phyloP scores from a whole-genome alignment of 1,140 invertebrate species.

The Acromyrmex heyeri region DNA sequence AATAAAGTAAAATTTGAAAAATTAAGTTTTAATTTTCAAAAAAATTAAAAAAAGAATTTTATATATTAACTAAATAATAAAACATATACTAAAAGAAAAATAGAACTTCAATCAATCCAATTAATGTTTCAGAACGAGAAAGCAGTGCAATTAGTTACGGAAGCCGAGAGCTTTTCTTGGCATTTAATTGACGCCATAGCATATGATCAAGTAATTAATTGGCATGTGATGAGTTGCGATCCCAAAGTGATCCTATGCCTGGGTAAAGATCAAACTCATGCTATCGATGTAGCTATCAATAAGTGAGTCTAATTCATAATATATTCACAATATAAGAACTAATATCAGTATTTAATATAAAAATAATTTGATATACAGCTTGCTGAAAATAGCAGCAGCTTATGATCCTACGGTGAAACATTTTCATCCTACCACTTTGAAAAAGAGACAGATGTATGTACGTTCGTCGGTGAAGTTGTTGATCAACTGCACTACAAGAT shows the following conservation, averaged over 20 bases:
- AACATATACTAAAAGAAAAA: not conserved
- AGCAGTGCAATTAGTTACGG: conserved; percentile 87
- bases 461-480: conserved; percentile 88
- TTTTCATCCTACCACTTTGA: conserved; percentile 86
- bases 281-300: conserved; percentile 86
- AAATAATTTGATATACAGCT: conserved; percentile 81
- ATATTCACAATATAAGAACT: not conserved
- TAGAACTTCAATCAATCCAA: not conserved
- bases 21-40: not conserved
- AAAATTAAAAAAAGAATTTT: not conserved
- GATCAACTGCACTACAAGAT: conserved; percentile 87
- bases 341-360: conserved; percentile 21
- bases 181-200: conserved; percentile 89
- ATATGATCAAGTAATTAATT: conserved; percentile 91
- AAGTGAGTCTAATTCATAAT: conserved; percentile 81
- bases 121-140: conserved; percentile 84
- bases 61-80: not conserved
- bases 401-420: conserved; percentile 85
- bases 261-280: conserved; percentile 84
- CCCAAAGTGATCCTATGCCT: conserved; percentile 89
- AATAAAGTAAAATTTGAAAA: not conserved
- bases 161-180: conserved; percentile 91
- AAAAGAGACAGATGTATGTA: conserved; percentile 89
- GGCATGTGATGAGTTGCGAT: conserved; percentile 93
- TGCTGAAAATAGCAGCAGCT: conserved; percentile 89